Evolutionary conservation across 2,888 invertebrate genomes (phyloP).

Genomic region (Polydrusus pterygomalis): DNA sequence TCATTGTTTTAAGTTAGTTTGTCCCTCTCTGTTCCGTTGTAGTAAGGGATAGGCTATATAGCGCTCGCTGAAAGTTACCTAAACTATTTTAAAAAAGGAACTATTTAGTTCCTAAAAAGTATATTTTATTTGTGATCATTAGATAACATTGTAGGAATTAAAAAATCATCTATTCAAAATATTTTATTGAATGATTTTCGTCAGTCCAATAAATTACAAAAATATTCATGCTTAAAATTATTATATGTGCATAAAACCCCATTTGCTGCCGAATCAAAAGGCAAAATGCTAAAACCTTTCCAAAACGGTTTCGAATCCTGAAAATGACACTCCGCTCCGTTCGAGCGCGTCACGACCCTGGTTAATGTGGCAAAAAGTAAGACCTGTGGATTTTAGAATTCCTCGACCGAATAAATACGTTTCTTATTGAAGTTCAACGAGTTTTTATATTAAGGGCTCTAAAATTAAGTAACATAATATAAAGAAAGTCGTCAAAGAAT

Average conservation of each 20-base stretch:
- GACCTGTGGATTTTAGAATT: slow-evolving; percentile 27
- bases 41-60: too few species aligned
- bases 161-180: too few species aligned
- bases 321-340: slow-evolving; percentile 19
- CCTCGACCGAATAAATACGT: slow-evolving; percentile 7
- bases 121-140: too few species aligned
- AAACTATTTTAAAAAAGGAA: too few species aligned
- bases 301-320: slow-evolving; percentile 19
- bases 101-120: too few species aligned
- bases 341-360: slow-evolving; percentile 23
- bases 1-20: too few species aligned
- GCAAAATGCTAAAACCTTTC: slow-evolving; percentile 11
- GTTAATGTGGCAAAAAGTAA: slow-evolving; percentile 26
- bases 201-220: background rate
- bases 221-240: slow-evolving; percentile 6
- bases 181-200: too few species aligned
- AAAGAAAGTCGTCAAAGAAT: too few species aligned
- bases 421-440: slow-evolving; percentile 10
- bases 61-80: too few species aligned
- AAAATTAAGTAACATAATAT: too few species aligned
- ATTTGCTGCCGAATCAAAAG: slow-evolving; percentile 5
- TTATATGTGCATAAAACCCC: slow-evolving; percentile 14
- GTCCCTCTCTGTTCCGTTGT: too few species aligned
- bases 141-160: too few species aligned
- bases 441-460: background rate